These are phyloP conservation scores for Andricus curvator DNA, from an alignment of 2,888 invertebrate species.

Conservation along the genomic window DNA sequence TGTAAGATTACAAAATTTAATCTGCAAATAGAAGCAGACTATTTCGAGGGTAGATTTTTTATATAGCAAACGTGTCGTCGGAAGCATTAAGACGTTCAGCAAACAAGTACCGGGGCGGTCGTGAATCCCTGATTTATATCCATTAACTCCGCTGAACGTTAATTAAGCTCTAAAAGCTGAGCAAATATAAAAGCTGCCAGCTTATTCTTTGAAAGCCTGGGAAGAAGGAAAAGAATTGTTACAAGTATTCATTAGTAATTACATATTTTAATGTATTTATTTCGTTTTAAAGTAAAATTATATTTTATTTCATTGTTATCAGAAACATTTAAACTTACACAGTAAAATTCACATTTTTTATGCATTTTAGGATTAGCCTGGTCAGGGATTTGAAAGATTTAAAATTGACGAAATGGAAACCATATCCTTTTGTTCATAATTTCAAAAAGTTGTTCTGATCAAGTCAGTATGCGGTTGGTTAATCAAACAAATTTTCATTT, in stretches of 20 bases:
- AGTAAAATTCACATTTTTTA: neutral
- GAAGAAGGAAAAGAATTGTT: neutral
- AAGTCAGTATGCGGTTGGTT: neutral
- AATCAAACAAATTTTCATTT: neutral
- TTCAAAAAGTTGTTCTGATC: too few species aligned
- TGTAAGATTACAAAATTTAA: conserved; percentile 24
- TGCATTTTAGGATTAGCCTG: too few species aligned
- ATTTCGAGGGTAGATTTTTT: conserved; percentile 17
- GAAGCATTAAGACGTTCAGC: conserved; percentile 26
- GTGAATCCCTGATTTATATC: conserved; percentile 35
- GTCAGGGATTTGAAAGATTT: too few species aligned
- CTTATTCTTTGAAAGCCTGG: neutral
- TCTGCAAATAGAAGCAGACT: conserved; percentile 20
- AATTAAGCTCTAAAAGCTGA: conserved; percentile 54
- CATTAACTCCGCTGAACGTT: conserved; percentile 20
- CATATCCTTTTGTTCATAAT: too few species aligned
- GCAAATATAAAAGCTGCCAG: conserved; percentile 48
- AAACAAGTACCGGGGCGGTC: conserved; percentile 16
- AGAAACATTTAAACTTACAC: neutral
- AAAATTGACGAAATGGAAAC: too few species aligned
- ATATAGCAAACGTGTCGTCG: conserved; percentile 5
- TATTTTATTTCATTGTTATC: neutral
- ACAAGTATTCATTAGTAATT: neutral
- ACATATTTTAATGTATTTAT: neutral
- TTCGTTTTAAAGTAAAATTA: too few species aligned